Conservation (phyloP, 2,113 vertebrate species). For the Hassar affinis region DNA sequence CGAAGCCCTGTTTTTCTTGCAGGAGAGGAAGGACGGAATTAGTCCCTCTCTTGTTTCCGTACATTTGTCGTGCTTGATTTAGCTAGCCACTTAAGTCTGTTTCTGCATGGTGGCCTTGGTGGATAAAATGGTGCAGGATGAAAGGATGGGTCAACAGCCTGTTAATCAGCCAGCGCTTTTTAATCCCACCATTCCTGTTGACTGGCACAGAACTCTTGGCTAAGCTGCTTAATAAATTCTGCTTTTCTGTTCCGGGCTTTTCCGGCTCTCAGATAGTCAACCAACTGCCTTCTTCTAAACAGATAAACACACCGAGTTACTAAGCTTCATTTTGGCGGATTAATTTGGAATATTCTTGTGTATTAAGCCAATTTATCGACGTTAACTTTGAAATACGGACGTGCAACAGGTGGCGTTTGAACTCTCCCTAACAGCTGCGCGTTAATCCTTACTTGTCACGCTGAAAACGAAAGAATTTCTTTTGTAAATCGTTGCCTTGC, state of each 20-base stretch:
- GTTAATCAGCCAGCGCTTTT: slow-evolving; percentile 41
- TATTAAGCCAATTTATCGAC: background rate
- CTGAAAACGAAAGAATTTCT: background rate
- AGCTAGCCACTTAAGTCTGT: slow-evolving; percentile 40
- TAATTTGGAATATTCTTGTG: background rate
- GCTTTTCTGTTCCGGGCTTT: slow-evolving; percentile 14
- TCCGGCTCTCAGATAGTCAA: slow-evolving; percentile 9
- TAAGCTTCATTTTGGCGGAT: slow-evolving; percentile 10
- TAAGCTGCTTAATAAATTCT: slow-evolving; percentile 53
- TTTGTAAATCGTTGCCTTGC: background rate
- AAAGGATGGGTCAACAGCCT: slow-evolving; percentile 38
- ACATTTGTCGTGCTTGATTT: slow-evolving; percentile 44
- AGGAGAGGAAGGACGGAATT: background rate
- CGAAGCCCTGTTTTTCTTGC: background rate
- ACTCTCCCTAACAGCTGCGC: background rate
- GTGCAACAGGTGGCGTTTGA: background rate
- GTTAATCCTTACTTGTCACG: background rate
- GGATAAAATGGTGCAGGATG: slow-evolving; percentile 5
- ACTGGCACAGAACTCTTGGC: slow-evolving; percentile 39
- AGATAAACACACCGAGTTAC: slow-evolving; percentile 35
- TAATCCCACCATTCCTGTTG: slow-evolving; percentile 44
- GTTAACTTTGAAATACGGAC: background rate
- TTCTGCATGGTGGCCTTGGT: slow-evolving; percentile 33
- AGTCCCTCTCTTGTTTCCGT: slow-evolving; percentile 11
- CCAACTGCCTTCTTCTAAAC: background rate